Base-by-base conservation (phyloP, 2,888 invertebrate species). In the Thyatira batis region DNA sequence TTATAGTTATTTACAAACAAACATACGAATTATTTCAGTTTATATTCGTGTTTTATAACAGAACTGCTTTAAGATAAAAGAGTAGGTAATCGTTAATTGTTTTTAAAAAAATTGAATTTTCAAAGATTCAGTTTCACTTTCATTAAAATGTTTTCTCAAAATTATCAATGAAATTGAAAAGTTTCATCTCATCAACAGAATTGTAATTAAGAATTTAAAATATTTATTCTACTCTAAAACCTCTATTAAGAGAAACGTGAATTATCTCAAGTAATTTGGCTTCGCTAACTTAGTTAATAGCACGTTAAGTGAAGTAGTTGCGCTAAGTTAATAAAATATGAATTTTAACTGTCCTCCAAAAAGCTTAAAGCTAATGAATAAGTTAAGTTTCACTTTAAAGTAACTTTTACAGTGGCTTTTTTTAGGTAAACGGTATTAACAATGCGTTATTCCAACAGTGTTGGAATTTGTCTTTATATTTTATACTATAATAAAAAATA, bases 261-360 rank as follows among this genome's bases (percentile, higher is more conserved):
- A 48, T 48, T 28, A 48, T 48, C 48, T 61, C 57, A 58, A 51
- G 53, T 56, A 71, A 69, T 71, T 75, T 68, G 69, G 66, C 65
- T 62, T 61, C 50, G 61, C 65, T 69, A 67, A 77, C 48, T 48
- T 25, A 48, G 71, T 74, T 71, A 71, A 64, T 67, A 73, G 70
- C 69, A 73, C 70, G 66, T 78, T 76, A 60, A 13, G 48, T 61
- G 67, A 67, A 71, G 72, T 70, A 70, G 64, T 69, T 63, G 70
- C 11, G 17, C 64, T 67, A 67, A 73, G 67, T 74, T 78, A 72
- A 75, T 78, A 78, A 74, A 78, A 75, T 70, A 72, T 75, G 73
- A 78, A 76, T 74, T 76, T 78, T 73, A 75, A 76, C 72, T 66
- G 70, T 58, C 61, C 53, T 49, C 62, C 69, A 57, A 65, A 67